Conservation (phyloP, 2,888 invertebrate species). For the Trisateles emortualis region DNA sequence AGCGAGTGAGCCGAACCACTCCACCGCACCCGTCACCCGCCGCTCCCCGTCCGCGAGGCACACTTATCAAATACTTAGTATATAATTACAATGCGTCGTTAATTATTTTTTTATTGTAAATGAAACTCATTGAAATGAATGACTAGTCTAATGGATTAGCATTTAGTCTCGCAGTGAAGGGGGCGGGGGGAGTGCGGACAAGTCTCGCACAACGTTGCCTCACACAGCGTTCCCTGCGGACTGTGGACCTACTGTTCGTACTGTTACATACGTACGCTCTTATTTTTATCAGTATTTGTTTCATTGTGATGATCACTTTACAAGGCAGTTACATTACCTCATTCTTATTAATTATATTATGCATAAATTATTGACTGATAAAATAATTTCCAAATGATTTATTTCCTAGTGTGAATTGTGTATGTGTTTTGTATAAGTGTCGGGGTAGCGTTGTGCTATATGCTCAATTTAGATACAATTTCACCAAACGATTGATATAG, state of each 20-base stretch:
- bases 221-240: conserved; percentile 73
- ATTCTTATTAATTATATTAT: conserved; percentile 79
- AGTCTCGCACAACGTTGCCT: conserved; percentile 81
- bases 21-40: conserved; percentile 28
- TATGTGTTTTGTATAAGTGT: conserved; percentile 74
- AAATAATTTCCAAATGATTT: conserved; percentile 84
- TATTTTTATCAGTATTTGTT: conserved; percentile 82
- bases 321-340: conserved; percentile 82
- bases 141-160: neutral
- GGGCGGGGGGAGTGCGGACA: conserved; percentile 51
- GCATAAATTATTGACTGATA: conserved; percentile 84
- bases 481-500: conserved; percentile 85
- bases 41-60: too few species aligned
- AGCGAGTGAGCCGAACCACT: conserved; percentile 60
- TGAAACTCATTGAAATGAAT: too few species aligned
- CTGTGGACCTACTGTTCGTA: conserved; percentile 46
- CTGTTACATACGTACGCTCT: conserved; percentile 59
- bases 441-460: conserved; percentile 86
- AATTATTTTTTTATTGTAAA: conserved; percentile 4
- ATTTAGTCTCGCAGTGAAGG: conserved; percentile 43
- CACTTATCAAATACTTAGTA: too few species aligned
- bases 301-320: conserved; percentile 80
- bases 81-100: conserved; percentile 8
- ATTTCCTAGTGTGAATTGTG: conserved; percentile 81
- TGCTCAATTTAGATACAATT: conserved; percentile 86